Evolutionary conservation across 2,888 invertebrate species (phyloP).

Genomic region (Lepidonotus clava): DNA sequence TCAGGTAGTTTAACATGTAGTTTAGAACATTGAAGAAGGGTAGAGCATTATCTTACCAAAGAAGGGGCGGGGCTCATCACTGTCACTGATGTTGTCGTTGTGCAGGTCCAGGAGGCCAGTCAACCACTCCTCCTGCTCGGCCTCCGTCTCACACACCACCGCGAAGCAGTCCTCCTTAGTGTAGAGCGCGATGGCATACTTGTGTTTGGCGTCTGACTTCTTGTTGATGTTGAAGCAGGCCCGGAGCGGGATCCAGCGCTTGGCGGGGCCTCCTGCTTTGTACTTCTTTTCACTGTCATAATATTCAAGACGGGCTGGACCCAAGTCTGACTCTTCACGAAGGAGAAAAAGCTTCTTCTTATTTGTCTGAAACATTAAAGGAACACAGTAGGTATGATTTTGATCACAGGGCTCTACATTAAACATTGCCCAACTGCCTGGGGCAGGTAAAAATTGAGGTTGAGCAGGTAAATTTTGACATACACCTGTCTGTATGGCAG

Average conservation of each 20-base stretch:
- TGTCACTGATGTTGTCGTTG: conserved; percentile 82
- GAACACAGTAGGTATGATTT: neutral
- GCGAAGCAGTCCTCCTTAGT: conserved; percentile 95
- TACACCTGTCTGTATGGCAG: too few species aligned
- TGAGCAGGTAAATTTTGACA: too few species aligned
- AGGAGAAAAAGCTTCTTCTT: conserved; percentile 96
- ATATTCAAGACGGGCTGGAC: conserved; percentile 91
- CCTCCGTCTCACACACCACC: conserved; percentile 90
- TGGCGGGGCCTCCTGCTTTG: conserved; percentile 85
- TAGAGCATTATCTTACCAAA: too few species aligned
- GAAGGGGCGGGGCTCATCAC: conserved; percentile 86
- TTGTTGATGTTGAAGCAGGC: conserved; percentile 95
- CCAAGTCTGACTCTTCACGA: conserved; percentile 87
- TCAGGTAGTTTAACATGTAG: too few species aligned
- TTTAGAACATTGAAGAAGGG: too few species aligned
- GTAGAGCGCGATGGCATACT: conserved; percentile 92
- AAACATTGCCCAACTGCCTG: too few species aligned
- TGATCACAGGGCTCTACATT: too few species aligned
- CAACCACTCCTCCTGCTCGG: conserved; percentile 91
- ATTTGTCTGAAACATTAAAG: conserved; percentile 84
- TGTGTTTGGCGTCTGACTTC: conserved; percentile 91
- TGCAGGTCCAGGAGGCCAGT: conserved; percentile 86
- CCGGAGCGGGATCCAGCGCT: conserved; percentile 89
- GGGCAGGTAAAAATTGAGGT: too few species aligned
- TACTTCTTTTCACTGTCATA: conserved; percentile 96